Conservation (phyloP, 2,797 vertebrate species). For the Melanotaenia nigrans region DNA sequence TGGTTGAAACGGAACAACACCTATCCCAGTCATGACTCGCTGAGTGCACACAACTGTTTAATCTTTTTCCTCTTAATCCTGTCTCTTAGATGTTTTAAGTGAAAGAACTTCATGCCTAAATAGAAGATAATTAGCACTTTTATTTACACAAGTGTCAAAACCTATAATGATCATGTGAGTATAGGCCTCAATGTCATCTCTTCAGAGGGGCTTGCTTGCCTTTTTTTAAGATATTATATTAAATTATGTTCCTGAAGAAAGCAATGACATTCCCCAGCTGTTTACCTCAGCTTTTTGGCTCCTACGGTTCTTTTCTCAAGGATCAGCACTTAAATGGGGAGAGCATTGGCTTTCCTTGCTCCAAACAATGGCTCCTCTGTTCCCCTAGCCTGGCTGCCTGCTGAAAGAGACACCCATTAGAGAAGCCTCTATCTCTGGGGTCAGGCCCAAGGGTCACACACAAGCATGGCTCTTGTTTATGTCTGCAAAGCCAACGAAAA, state of each 20-base stretch:
- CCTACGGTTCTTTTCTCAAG: conserved; percentile 52
- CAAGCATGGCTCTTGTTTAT: conserved; percentile 86
- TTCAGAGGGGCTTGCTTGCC: conserved; percentile 1
- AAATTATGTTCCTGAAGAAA: conserved; percentile 31
- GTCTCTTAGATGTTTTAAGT: conserved; percentile 39
- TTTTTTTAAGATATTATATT: conserved; percentile 25
- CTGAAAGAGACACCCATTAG: conserved; percentile 88
- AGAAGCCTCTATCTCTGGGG: conserved; percentile 85
- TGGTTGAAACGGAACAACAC: conserved; percentile 64
- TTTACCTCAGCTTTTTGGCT: conserved; percentile 57
- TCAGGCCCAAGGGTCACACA: conserved; percentile 80
- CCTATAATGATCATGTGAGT: conserved; percentile 37
- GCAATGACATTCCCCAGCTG: conserved; percentile 38
- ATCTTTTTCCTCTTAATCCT: conserved; percentile 38
- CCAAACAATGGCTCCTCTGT: conserved; percentile 85
- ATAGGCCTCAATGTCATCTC: conserved; percentile 8
- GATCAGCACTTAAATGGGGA: conserved; percentile 78
- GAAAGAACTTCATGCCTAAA: conserved; percentile 41
- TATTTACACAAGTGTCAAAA: conserved; percentile 57
- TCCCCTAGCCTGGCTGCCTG: conserved; percentile 64
- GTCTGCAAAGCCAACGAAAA: conserved; percentile 86
- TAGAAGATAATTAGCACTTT: conserved; percentile 41
- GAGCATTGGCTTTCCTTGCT: conserved; percentile 75
- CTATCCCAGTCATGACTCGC: conserved; percentile 42
- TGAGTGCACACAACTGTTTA: conserved; percentile 46